Evolutionary conservation across 2,113 vertebrate genomes (phyloP).

Genomic region (Pao palembangensis): DNA sequence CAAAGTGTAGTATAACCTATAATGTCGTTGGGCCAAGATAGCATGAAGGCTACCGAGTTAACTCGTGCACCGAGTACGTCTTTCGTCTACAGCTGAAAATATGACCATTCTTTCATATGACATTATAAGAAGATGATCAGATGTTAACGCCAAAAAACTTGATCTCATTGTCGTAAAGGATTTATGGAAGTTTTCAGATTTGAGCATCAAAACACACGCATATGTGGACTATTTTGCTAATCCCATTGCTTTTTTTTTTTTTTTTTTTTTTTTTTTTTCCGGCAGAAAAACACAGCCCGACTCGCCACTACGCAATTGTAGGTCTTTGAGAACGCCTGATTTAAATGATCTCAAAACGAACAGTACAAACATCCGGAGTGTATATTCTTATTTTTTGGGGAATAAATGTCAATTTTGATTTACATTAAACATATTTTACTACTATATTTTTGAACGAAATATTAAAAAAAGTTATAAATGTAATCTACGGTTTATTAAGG

Average conservation of each 20-base stretch:
- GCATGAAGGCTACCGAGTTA: conserved; percentile 39
- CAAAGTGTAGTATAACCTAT: conserved; percentile 25
- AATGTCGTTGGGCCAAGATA: conserved; percentile 43
- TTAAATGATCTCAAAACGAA: neutral
- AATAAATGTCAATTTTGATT: accelerated
- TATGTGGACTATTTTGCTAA: conserved; percentile 53
- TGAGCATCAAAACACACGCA: conserved; percentile 26
- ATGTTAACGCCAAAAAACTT: neutral
- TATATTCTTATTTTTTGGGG: accelerated
- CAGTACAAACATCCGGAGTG: neutral
- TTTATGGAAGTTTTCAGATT: conserved; percentile 11
- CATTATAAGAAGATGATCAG: neutral
- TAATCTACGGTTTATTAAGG: neutral
- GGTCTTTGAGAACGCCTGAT: conserved; percentile 44
- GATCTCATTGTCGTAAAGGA: neutral
- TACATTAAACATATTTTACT: accelerated
- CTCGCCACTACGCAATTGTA: conserved; percentile 40
- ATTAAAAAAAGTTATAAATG: conserved; percentile 1
- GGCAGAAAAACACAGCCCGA: conserved; percentile 23
- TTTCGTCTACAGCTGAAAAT: conserved; percentile 3
- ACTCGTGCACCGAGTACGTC: conserved; percentile 32
- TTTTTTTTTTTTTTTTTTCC: conserved; percentile 44
- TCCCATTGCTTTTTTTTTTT: conserved; percentile 44
- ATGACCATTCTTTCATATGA: conserved; percentile 19
- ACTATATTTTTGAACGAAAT: neutral